These are phyloP conservation scores for Atlantisia rogersi DNA, from an alignment of 2,113 vertebrate species.

Conservation along the genomic window DNA sequence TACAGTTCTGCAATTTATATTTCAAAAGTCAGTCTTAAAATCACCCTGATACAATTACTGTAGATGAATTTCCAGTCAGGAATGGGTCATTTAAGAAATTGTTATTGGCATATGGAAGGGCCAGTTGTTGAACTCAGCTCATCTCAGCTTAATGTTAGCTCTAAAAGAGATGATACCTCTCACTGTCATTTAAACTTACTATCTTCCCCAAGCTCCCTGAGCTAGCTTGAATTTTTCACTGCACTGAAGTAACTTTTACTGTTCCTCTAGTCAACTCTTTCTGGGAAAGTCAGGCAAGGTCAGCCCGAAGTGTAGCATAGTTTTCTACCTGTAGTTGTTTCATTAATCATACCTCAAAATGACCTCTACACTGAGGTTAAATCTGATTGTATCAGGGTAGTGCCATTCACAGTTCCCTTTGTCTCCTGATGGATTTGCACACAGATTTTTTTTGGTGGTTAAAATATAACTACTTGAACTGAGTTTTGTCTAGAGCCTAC, in stretches of 20 bases:
- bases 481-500: background rate
- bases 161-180: background rate
- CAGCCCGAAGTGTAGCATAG: background rate
- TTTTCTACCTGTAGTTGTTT: background rate
- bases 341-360: background rate
- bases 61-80: background rate
- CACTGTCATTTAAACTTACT: background rate
- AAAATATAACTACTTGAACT: background rate
- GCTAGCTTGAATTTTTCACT: background rate
- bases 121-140: background rate
- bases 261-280: background rate
- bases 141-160: background rate
- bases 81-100: background rate
- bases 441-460: background rate
- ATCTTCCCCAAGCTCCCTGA: background rate
- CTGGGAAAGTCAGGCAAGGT: background rate
- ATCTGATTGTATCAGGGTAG: background rate
- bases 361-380: background rate
- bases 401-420: background rate
- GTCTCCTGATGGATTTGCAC: background rate
- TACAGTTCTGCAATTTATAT: conserved; percentile 29
- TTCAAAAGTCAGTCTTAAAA: conserved; percentile 15
- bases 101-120: background rate
- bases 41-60: conserved; percentile 18
- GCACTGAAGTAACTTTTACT: background rate